These are phyloP conservation scores for Gobio occitaniae DNA, from an alignment of 2,797 vertebrate species.

Conservation along the genomic window DNA sequence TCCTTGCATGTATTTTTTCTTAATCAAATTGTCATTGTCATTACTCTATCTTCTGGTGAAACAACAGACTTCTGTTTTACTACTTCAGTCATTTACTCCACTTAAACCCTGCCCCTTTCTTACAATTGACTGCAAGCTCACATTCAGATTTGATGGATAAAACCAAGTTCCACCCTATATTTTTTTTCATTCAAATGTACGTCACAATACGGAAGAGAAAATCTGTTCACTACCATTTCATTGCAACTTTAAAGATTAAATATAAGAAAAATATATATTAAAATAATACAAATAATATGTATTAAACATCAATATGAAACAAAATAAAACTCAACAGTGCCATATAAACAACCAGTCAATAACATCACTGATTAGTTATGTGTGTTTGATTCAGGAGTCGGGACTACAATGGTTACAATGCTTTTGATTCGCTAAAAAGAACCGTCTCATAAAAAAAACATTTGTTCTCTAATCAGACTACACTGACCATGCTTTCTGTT, in stretches of 20 bases:
- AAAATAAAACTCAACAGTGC: not conserved
- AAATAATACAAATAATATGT: not conserved
- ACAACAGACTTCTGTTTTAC: not conserved
- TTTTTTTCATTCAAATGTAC: not conserved
- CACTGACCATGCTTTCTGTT: not conserved
- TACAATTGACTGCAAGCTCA: not conserved
- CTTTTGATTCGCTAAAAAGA: not conserved
- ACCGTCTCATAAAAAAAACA: not conserved
- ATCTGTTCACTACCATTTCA: not conserved
- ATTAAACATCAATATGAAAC: not conserved
- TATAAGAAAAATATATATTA: too few relatives aligned
- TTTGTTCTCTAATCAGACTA: not conserved
- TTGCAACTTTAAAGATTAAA: not conserved
- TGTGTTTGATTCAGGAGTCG: not conserved
- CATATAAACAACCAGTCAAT: not conserved
- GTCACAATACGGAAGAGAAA: not conserved
- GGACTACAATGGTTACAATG: not conserved
- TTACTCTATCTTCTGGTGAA: conserved; percentile 80
- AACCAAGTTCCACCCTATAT: not conserved
- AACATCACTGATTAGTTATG: not conserved
- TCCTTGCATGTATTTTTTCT: not conserved
- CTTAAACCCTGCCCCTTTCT: not conserved
- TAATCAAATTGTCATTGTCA: not conserved
- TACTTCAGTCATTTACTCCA: not conserved
- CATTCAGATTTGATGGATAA: not conserved